A percentile compares a stretch with the other conserved stretches of the same genome.
These are phyloP conservation scores for Lathamus discolor DNA, from an alignment of 2,113 vertebrate species.

Conservation along the genomic window DNA sequence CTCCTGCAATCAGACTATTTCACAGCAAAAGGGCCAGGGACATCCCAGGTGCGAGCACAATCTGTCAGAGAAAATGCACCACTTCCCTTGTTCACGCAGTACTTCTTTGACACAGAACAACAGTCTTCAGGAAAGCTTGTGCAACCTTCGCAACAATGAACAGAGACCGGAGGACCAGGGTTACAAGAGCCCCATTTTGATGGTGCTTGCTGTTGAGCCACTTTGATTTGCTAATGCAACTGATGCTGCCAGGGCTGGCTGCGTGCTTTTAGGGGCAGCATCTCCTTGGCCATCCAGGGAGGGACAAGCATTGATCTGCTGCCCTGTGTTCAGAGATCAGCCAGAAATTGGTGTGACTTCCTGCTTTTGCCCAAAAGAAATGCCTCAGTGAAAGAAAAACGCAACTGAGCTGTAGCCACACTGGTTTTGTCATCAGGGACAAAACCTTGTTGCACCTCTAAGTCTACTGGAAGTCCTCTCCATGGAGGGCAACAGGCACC, in stretches of 20 bases:
- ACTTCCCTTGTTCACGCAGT: neutral
- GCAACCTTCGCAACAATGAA: neutral
- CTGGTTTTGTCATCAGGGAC: neutral
- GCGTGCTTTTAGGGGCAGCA: neutral
- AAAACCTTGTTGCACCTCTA: neutral
- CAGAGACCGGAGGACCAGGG: neutral
- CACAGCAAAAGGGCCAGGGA: neutral
- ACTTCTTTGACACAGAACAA: neutral
- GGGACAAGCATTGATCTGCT: neutral
- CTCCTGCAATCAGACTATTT: neutral
- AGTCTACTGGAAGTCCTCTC: neutral
- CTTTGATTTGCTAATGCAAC: neutral
- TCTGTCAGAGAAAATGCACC: neutral
- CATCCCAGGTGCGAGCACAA: neutral
- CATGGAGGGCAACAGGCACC: neutral
- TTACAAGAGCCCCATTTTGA: neutral
- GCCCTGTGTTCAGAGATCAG: neutral
- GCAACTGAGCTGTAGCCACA: neutral
- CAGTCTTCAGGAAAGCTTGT: neutral
- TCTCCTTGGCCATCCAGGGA: neutral
- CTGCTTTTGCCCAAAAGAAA: neutral
- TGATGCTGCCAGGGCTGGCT: neutral
- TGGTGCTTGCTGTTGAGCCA: neutral
- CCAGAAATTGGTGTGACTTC: neutral
- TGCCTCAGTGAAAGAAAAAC: neutral